Evolutionary conservation across 2,113 vertebrate species (phyloP), one percentile per base, ranked within the genome.

Genomic region (Ceratotherium simum): DNA sequence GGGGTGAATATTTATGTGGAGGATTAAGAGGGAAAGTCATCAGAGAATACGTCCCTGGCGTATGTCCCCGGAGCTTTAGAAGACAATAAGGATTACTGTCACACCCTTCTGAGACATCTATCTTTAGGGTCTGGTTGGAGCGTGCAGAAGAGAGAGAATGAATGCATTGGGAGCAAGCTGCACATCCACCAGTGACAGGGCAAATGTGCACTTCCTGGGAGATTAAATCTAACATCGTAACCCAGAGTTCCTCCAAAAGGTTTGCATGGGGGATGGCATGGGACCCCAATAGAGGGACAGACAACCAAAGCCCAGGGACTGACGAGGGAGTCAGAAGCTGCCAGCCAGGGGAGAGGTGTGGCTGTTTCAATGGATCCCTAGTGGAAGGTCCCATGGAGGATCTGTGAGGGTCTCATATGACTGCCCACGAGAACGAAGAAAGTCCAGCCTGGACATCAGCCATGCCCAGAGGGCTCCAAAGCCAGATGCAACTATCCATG

Each of bases 191-290:
- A 23, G 10, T 31, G 75, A 62, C 2, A 7, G 31, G 39, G 17
- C 2, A 29, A 23, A 6, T 18, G 33, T 2, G 17, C 11, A 12
- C 54, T 23, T 54, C 31, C 64, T 62, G 18, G 54, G 18, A 9
- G 18, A 11, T 36, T 17, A 18, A 25, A 29, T 20, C 14, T 4
- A 39, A 51, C 7, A 3, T 5, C 23, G n/a, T 60, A 10, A 67
- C 69, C 5, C n/a, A 31, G 42, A 51, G 21, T 20, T 16, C 33
- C 51, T 64, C 17, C 2, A 16, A 64, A 29, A 54, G 6, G 29
- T 23, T 65, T 51, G 27, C 7, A 0, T 39, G 8, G 51, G 13
- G 25, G 31, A 4, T 1, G 5, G 39, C 17, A 46, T 42, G 0
- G 9, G 33, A 18, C 16, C 60, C 20, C 13, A 21, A 33, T 27